Conservation (phyloP, 2,888 invertebrate genomes). For the Adelognathus sp. region DNA sequence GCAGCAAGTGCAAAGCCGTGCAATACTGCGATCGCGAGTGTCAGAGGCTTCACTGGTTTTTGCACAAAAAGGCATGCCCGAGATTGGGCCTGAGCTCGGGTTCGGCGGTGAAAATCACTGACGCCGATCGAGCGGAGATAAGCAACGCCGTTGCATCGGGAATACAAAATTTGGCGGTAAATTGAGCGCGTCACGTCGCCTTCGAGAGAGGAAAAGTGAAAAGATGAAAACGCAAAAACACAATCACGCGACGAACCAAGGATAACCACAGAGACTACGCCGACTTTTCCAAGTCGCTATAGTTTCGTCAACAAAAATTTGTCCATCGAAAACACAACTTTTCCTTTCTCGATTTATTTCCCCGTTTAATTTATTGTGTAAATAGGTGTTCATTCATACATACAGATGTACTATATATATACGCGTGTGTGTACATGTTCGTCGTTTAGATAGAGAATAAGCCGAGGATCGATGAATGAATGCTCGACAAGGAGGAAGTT, state of each 20-base stretch:
- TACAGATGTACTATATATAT: conserved; percentile 39
- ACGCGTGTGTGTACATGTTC: conserved; percentile 54
- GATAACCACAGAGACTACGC: background rate
- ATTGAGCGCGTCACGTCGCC: conserved; percentile 64
- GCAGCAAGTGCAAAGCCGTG: conserved; percentile 96
- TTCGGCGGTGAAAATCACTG: conserved; percentile 65
- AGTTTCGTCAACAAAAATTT: background rate
- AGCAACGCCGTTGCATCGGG: conserved; percentile 72
- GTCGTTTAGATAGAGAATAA: conserved; percentile 47
- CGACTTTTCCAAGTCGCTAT: background rate
- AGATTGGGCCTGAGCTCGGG: conserved; percentile 80
- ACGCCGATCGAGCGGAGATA: conserved; percentile 73
- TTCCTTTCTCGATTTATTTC: conserved; percentile 16
- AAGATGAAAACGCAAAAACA: background rate
- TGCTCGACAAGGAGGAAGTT: too few relatives aligned
- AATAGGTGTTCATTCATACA: conserved; percentile 51
- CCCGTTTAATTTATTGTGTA: conserved; percentile 59
- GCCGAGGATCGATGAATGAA: conserved; percentile 13
- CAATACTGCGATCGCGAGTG: conserved; percentile 97
- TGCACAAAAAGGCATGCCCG: conserved; percentile 93
- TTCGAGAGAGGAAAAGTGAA: conserved; percentile 51
- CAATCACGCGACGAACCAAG: background rate
- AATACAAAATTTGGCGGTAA: conserved; percentile 72
- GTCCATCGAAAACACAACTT: background rate
- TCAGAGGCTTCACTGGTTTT: conserved; percentile 96